Base-by-base conservation (phyloP, 1,140 invertebrate species). In the Procambarus virginalis region DNA sequence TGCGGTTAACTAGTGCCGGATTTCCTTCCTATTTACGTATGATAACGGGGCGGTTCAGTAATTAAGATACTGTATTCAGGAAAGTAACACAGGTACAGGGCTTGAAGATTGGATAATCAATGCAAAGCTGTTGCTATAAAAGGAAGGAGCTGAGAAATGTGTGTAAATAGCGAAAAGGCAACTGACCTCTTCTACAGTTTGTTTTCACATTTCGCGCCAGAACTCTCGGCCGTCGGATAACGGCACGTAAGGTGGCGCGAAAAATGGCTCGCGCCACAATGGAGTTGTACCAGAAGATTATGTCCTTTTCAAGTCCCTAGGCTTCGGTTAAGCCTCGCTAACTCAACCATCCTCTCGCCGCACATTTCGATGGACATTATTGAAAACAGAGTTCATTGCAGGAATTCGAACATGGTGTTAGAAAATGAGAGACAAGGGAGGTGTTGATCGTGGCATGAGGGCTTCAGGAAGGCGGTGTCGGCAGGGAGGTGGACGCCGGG, bases 231-330 rank as follows among this genome's bases (percentile, higher is more conserved):
- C 22, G 58, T 64, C 80, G 17, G 55, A 34, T 64, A 14, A 8
- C 48, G 80, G 22, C 58, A 82, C 80, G 55, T 82, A 82, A 82
- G 80, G 48, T n/a, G 68, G 58, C 80, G 68, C 45, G 58, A 64
- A 82, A 68, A 82, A 81, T 81, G 79, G 51, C 48, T 60, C 60
- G n/a, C 34, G 22, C 68, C 17, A 82, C 14, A 82, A 64, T 46
- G 20, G 80, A 82, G 34, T 82, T 82, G 60, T 82, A 45, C 80
- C 68, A 73, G 22, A 73, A 82, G 80, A 82, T 64, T 64, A 82
- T 17, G 58, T 68, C 49, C 34, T 55, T 55, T 78, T 48, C 12
- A 78, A 14, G 46, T 10, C 46, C 46, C 76, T 34, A 49, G 10
- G 46, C 48, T n/a, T 46, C 3, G 12, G 76, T n/a, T 12, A 78